A percentile compares a stretch with the other conserved stretches of the same genome.
Conservation (phyloP, 2,888 invertebrate species). For the Timema cristinae region DNA sequence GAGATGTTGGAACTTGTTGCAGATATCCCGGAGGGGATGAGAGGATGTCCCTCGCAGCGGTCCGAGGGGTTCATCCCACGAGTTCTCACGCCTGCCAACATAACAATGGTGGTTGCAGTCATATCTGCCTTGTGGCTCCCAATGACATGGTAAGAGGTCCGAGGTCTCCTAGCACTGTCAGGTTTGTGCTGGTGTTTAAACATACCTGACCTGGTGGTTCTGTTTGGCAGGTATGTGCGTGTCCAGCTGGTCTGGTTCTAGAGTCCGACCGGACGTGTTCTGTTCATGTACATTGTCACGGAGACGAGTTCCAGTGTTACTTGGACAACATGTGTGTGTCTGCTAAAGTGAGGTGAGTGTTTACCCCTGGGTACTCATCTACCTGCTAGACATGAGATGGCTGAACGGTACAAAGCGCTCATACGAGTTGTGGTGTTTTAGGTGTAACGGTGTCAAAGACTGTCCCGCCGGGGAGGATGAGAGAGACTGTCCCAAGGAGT, state of each 20-base stretch:
- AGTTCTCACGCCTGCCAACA: slow-evolving; percentile 55
- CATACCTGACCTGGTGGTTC: not conserved
- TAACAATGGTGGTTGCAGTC: slow-evolving; percentile 64
- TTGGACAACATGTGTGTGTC: slow-evolving; percentile 49
- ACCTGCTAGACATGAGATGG: not conserved
- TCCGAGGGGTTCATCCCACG: slow-evolving; percentile 41
- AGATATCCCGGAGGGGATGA: slow-evolving; percentile 40
- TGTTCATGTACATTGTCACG: slow-evolving; percentile 23
- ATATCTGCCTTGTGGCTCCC: slow-evolving; percentile 60
- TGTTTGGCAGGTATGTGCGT: slow-evolving; percentile 19
- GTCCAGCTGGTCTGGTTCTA: slow-evolving; percentile 63
- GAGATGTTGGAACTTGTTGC: slow-evolving; percentile 19
- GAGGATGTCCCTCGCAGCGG: slow-evolving; percentile 50
- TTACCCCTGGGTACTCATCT: not conserved
- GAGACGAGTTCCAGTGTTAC: slow-evolving; percentile 47
- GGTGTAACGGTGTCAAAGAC: slow-evolving; percentile 49
- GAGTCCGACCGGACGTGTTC: slow-evolving; percentile 53
- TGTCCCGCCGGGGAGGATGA: slow-evolving; percentile 21
- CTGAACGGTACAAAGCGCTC: not conserved
- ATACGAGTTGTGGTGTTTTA: slow-evolving; percentile 10
- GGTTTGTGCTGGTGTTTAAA: not conserved
- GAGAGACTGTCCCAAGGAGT: slow-evolving; percentile 47
- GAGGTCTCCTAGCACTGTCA: not conserved
- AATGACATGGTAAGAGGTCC: slow-evolving; percentile 10
- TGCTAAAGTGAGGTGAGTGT: slow-evolving; percentile 34